Base-by-base conservation (phyloP, 2,113 vertebrate species). In the Cnemophilus loriae region DNA sequence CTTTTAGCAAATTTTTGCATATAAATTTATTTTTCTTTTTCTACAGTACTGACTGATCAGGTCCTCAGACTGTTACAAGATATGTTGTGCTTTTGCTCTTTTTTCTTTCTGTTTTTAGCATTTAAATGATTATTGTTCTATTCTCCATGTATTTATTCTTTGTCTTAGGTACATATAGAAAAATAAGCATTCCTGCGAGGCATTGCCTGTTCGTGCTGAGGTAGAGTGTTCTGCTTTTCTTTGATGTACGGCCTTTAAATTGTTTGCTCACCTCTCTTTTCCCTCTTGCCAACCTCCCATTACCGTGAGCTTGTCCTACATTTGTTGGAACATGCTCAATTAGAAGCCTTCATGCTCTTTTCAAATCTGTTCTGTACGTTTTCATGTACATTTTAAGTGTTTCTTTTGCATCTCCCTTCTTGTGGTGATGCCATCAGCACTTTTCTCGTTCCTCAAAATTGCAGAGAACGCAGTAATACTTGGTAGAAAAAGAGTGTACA, bases 241-340 rank as follows among this genome's bases (percentile, higher is more conserved):
- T 91, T 94, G 82, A 92, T 96, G 71, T 87, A 71, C 21, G 21
- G 65, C 41, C 42, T 92, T 93, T 86, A 95, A 95, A 91, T 75
- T 87, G n/a, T 94, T 96, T 95, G 59, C 55, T 96, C 84, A 86
- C 90, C 59, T 81, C 53, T 83, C 67, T 95, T 89, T 64, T 90
- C 65, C 35, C 77, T 65, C 78, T 78, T 92, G 41, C 57, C 84
- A 93, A 47, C 27, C 20, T 83, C 56, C 55, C 32, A 68, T 90
- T 73, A 87, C 63, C 57, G 79, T 44, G 27, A 85, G 24, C 33
- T 79, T 95, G 84, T 91, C 77, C 76, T 90, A 91, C 57, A 94
- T 85, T 89, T 92, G 63, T 83, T 86, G 61, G 41, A 97, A 83
- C 56, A 70, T 50, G 73, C 46, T 60, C 64, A 59, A 61, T 91